Evolutionary conservation across 2,888 invertebrate species (phyloP).

Genomic region (Volucella inanis): DNA sequence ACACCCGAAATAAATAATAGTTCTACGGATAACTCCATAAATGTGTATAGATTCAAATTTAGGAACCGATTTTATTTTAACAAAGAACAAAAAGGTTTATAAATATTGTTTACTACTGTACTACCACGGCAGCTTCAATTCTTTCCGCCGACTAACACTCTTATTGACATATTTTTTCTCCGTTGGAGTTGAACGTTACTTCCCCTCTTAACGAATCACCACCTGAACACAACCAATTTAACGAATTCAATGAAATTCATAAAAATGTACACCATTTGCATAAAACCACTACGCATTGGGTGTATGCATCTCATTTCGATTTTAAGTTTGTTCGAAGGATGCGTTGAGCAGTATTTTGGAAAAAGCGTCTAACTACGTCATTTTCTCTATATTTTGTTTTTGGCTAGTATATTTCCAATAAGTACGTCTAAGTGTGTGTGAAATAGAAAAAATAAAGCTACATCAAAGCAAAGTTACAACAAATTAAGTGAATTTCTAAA

Average conservation of each 20-base stretch:
- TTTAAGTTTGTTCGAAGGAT: conserved; percentile 78
- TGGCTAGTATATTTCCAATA: conserved; percentile 45
- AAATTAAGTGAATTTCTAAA: conserved; percentile 48
- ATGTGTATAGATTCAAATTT: too few species aligned
- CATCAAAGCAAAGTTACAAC: conserved; percentile 41
- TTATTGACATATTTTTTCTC: background rate
- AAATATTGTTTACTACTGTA: too few species aligned
- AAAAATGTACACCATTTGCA: background rate
- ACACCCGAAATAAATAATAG: too few species aligned
- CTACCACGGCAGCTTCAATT: too few species aligned
- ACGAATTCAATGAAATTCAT: conserved; percentile 45
- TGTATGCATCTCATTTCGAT: conserved; percentile 68
- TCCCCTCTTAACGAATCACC: conserved; percentile 39
- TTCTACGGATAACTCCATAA: too few species aligned
- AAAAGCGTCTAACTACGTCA: conserved; percentile 77
- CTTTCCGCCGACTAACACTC: too few species aligned
- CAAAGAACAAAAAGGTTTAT: too few species aligned
- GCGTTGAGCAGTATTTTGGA: conserved; percentile 80
- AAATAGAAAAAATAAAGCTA: conserved; percentile 26
- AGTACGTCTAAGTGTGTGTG: conserved; percentile 58
- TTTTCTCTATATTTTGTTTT: too few species aligned
- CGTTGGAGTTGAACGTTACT: background rate
- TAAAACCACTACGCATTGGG: conserved; percentile 57
- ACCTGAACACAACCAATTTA: conserved; percentile 18
- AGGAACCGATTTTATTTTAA: too few species aligned